Conservation (phyloP, 1,140 invertebrate species). For the Antheraea pernyi region DNA sequence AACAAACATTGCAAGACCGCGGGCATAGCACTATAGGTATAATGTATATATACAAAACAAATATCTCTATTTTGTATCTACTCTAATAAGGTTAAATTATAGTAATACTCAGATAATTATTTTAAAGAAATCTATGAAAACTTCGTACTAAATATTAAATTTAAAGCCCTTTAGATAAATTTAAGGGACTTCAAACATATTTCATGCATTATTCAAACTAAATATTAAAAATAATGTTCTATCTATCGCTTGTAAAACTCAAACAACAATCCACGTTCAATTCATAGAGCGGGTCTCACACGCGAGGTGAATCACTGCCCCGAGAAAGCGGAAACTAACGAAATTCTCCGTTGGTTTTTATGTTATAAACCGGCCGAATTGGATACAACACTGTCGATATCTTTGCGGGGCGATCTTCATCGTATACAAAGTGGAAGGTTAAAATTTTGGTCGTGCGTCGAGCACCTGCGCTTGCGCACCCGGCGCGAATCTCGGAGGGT, state of each 20-base stretch:
- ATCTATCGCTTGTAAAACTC: constrained; percentile 36
- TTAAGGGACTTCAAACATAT: constrained; percentile 25
- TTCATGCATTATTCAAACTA: constrained; percentile 35
- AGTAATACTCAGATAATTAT: no score
- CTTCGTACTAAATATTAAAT: constrained; percentile 41
- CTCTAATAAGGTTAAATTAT: no score
- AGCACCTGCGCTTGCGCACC: constrained; percentile 58
- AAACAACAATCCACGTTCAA: constrained; percentile 57
- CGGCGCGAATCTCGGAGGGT: constrained; percentile 60
- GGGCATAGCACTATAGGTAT: no score
- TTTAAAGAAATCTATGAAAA: no score
- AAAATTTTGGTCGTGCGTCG: constrained; percentile 39
- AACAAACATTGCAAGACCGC: no score
- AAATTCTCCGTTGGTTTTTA: constrained; percentile 64
- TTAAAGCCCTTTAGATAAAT: constrained; percentile 52
- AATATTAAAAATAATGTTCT: constrained; percentile 49
- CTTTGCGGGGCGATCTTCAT: constrained; percentile 12
- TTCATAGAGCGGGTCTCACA: constrained; percentile 55
- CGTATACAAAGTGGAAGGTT: constrained; percentile 9
- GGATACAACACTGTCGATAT: constrained; percentile 1
- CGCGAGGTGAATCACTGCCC: constrained; percentile 64
- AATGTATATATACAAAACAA: no score
- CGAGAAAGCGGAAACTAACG: constrained; percentile 67
- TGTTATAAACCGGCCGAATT: constrained; percentile 41
- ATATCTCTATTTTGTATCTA: no score